Evolutionary conservation across 2,797 vertebrate genomes (phyloP).

Genomic region (Sus cebifrons): DNA sequence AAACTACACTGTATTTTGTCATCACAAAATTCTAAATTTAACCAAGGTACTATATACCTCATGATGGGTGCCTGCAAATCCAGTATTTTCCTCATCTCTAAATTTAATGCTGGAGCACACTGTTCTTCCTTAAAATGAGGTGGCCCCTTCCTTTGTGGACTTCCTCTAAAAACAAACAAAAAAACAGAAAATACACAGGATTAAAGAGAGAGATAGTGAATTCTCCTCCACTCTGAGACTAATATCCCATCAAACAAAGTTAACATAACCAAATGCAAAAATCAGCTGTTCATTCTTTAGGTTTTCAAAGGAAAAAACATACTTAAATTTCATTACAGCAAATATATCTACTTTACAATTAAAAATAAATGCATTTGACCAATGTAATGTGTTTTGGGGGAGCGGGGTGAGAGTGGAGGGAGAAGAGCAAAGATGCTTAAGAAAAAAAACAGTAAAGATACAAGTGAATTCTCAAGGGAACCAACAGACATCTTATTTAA

Average conservation of each 20-base stretch:
- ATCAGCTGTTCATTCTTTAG: constrained; percentile 33
- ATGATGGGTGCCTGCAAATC: constrained; percentile 98
- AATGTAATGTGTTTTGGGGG: constrained; percentile 29
- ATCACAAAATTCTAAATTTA: constrained; percentile 56
- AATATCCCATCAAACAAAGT: constrained; percentile 41
- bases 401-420: neutral
- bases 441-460: neutral
- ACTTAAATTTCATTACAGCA: constrained; percentile 43
- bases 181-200: constrained; percentile 28
- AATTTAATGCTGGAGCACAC: constrained; percentile 95
- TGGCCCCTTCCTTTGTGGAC: constrained; percentile 95
- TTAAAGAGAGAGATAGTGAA: constrained; percentile 72
- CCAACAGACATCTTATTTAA: neutral
- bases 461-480: constrained; percentile 56
- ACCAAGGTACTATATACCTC: constrained; percentile 91
- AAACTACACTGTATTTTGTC: neutral
- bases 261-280: constrained; percentile 41
- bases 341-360: neutral
- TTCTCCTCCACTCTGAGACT: constrained; percentile 33
- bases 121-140: constrained; percentile 98
- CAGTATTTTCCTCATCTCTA: constrained; percentile 97
- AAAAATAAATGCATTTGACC: neutral
- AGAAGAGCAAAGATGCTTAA: neutral
- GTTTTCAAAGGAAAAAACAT: constrained; percentile 67
- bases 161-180: constrained; percentile 92